Base-by-base conservation (phyloP, 2,888 invertebrate genomes). In the Drosophila hawaiiensis region DNA sequence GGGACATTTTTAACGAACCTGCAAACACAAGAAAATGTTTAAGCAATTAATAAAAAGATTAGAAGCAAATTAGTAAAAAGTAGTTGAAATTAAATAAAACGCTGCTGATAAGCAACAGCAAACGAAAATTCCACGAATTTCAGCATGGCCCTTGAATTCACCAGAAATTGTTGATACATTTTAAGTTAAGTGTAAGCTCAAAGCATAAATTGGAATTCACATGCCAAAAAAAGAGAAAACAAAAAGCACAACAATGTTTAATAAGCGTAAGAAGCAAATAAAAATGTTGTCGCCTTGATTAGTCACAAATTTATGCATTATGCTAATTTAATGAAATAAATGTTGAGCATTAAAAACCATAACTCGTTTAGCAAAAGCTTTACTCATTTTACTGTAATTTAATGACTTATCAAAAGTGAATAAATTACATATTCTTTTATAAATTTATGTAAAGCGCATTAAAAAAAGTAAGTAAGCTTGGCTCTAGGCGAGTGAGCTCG, bases 231-330 rank as follows among this genome's bases (percentile, higher is more conserved):
- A 9, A 4, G 6, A 2, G 16, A n/a, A 7, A 19, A 5, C 12
- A 29, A 14, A 14, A 4, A 4, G 14, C 22, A 5, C 6, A 25
- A 28, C n/a, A 54, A 43, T 49, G 28, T 28, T 39, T 14, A 29
- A 3, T 1, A 19, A 50, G 28, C 28, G 28, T 12, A 12, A 14
- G 9, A 47, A 47, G 25, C 25, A 47, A 16, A 25, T 29, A 41
- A n/a, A 37, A 22, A 16, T 10, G 12, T 33, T 35, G 12, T 55
- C 60, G 6, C 39, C 41, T 53, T 62, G 47, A 68, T 68, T 59
- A 62, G 49, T 52, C 68, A 55, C 63, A 62, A 59, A 52, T 47
- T 41, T 59, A 43, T 54, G 49, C 58, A 65, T 58, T 76, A 76
- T 76, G 75, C 37, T 61, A 76, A 75, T 54, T 9, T 16, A 3